These are phyloP conservation scores for Drosophila ogumai DNA, from an alignment of 1,140 invertebrate genomes.

Conservation along the genomic window DNA sequence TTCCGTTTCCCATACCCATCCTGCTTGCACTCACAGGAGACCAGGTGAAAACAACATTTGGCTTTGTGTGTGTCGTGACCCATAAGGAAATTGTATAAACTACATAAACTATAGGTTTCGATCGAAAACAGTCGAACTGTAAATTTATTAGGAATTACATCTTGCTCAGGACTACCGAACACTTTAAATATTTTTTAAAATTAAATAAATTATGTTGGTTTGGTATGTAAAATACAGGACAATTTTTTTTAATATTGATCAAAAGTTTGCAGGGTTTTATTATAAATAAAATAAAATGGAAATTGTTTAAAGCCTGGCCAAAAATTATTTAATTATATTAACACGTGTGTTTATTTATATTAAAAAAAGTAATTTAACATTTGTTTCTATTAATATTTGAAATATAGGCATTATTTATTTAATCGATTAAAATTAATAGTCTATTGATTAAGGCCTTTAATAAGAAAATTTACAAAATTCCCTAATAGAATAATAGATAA, in stretches of 20 bases:
- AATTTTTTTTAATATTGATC: background rate
- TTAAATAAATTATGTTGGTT: background rate
- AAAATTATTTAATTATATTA: too few relatives aligned
- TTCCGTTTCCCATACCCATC: constrained; percentile 14
- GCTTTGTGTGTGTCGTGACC: background rate
- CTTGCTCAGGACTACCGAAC: constrained; percentile 1
- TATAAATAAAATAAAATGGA: background rate
- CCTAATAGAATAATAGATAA: too few relatives aligned
- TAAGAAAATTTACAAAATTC: too few relatives aligned
- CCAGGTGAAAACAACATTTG: constrained; percentile 9
- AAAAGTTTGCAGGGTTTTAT: background rate
- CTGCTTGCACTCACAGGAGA: constrained; percentile 1
- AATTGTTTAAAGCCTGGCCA: background rate
- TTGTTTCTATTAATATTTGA: background rate
- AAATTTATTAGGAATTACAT: constrained; percentile 20
- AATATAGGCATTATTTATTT: background rate
- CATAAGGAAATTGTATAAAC: constrained; percentile 5
- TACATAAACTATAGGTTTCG: constrained; percentile 6
- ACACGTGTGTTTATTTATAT: constrained; percentile 1
- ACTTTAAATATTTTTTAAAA: background rate
- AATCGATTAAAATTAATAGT: background rate
- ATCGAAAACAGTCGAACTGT: constrained; percentile 26
- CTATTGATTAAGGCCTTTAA: too few relatives aligned
- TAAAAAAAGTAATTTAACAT: background rate
- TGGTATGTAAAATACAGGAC: background rate